phyloP scores from a whole-genome alignment of 2,888 invertebrate species.

The Noctuana brunneofusca region DNA sequence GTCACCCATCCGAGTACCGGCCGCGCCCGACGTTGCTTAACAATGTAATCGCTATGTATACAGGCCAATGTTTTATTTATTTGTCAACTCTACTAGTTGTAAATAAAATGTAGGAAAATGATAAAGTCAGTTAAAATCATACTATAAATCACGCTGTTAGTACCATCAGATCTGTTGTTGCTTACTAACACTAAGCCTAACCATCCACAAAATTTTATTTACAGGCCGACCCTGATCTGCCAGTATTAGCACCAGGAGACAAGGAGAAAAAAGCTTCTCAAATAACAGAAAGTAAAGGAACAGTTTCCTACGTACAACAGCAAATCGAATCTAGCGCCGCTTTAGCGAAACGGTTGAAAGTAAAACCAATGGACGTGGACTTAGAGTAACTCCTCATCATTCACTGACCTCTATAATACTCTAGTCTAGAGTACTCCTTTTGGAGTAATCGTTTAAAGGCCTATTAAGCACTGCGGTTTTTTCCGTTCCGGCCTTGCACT shows the following conservation, averaged over 20 bases:
- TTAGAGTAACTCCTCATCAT: conserved; percentile 10
- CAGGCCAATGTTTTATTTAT: no score
- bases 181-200: no score
- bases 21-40: conserved; percentile 54
- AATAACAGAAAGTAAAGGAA: conserved; percentile 87
- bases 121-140: no score
- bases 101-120: no score
- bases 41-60: no score
- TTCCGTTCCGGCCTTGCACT: no score
- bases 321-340: conserved; percentile 87
- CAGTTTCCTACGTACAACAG: conserved; percentile 89
- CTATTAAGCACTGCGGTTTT: no score
- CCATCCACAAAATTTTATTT: conserved; percentile 24
- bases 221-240: conserved; percentile 83
- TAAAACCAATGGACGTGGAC: conserved; percentile 71
- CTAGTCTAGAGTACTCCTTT: no score
- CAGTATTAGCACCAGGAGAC: conserved; percentile 93
- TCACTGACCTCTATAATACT: neutral
- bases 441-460: no score
- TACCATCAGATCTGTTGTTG: no score
- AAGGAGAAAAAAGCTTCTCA: conserved; percentile 88
- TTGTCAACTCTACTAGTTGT: no score
- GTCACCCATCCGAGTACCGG: conserved; percentile 66
- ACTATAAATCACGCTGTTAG: no score
- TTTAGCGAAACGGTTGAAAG: conserved; percentile 82